phyloP scores from a whole-genome alignment of 2,113 vertebrate species.

The Silurus glanis region DNA sequence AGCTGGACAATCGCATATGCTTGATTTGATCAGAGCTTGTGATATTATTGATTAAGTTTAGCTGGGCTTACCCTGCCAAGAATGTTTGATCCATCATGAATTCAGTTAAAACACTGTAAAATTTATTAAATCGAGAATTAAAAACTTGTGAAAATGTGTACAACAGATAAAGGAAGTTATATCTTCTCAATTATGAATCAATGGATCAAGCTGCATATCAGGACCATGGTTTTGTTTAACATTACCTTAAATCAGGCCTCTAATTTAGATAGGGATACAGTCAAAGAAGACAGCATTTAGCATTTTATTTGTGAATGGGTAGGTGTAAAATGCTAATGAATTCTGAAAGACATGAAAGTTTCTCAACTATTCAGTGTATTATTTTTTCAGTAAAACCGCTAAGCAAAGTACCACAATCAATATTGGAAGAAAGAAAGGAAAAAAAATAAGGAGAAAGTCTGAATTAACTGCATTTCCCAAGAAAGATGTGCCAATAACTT shows the following conservation, averaged over 20 bases:
- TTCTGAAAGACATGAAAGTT: neutral
- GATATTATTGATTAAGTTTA: no score
- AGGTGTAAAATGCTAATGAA: neutral
- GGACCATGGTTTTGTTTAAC: neutral
- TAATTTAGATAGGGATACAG: neutral
- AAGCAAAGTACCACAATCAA: slow-evolving; percentile 2
- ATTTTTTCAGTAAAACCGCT: neutral
- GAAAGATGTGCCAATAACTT: slow-evolving; percentile 15
- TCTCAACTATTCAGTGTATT: neutral
- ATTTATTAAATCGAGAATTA: neutral
- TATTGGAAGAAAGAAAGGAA: neutral
- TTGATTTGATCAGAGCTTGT: no score
- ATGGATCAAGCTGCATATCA: neutral
- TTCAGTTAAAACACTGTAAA: neutral
- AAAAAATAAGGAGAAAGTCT: neutral
- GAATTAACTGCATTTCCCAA: slow-evolving; percentile 8
- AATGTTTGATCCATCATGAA: neutral
- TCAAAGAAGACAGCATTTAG: neutral
- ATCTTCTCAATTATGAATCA: neutral
- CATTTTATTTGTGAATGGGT: neutral
- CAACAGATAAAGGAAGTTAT: neutral
- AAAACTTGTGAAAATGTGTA: neutral
- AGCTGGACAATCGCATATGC: no score
- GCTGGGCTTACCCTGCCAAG: neutral
- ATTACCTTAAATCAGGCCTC: neutral